Evolutionary conservation across 2,113 vertebrate genomes (phyloP), one percentile per base, ranked within the genome.

Genomic region (Brevimyrus niger): DNA sequence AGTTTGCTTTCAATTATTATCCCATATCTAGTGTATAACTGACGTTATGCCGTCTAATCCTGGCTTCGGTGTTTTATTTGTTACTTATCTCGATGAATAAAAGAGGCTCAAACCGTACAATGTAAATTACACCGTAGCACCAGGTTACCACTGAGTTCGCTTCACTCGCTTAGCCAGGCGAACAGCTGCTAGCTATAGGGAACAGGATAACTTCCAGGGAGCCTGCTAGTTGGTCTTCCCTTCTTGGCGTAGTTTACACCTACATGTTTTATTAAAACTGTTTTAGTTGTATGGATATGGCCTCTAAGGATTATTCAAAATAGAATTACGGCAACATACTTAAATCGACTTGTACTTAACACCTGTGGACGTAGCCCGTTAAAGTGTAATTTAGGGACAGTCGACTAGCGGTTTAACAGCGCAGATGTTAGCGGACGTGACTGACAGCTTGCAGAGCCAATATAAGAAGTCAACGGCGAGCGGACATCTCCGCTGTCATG

Each of bases 371-470:
- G 42, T 27, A 87, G 44, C 50, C 50, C 50, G 13, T 87, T 55
- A 53, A 53, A 87, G 85, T 73, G 51, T 87, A 73, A 73, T 44
- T 89, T 50, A 42, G 80, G 19, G 35, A 73, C 17, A 48, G 42
- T 48, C 3, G 35, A 23, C 19, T 85, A 89, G 35, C 82, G 76
- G 76, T 89, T 89, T 87, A 27, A 35, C 31, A 51, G 58, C 53
- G 10, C 88, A 55, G 91, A 91, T 89, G 89, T 88, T 19, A 91
- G 89, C 88, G 87, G 0, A 31, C 21, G 0, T 94, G 94, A 96
- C 86, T 92, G 96, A 92, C 95, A 93, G 27, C 31, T 7, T 1
- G 2, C 35, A 0, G 0, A 90, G 86, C 96, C 94, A 96, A 96
- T 95, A 91, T 80, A 82, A 10, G 21, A 23, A 2, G 0, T 0